Evolutionary conservation across 2,888 invertebrate species (phyloP).

Genomic region (Platynereis dumerilii): DNA sequence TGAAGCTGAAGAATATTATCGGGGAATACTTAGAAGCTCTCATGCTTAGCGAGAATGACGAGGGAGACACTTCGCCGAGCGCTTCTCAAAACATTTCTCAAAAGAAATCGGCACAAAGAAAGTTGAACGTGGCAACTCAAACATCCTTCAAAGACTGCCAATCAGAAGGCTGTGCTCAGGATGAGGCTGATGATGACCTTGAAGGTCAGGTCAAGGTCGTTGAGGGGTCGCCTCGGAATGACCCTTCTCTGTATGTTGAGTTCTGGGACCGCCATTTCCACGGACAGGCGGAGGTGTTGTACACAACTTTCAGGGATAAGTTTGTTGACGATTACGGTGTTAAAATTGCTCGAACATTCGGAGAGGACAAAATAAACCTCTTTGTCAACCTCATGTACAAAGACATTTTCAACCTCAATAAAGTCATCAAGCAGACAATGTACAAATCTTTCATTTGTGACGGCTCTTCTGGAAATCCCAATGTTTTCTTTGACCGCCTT

Average conservation of each 20-base stretch:
- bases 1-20: slow-evolving; percentile 33
- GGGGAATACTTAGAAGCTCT: background rate
- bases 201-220: slow-evolving; percentile 9
- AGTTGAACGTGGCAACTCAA: too few species aligned
- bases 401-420: slow-evolving; percentile 45
- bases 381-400: slow-evolving; percentile 47
- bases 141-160: too few species aligned
- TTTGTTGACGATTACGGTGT: slow-evolving; percentile 48
- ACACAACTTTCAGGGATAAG: slow-evolving; percentile 42
- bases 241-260: slow-evolving; percentile 28
- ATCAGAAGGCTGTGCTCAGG: too few species aligned
- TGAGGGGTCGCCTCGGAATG: background rate
- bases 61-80: background rate
- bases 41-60: background rate
- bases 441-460: slow-evolving; percentile 44
- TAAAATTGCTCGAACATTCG: slow-evolving; percentile 38
- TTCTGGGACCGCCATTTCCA: slow-evolving; percentile 52
- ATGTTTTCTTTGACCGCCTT: slow-evolving; percentile 47
- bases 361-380: slow-evolving; percentile 38
- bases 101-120: too few species aligned
- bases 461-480: slow-evolving; percentile 36
- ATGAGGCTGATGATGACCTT: slow-evolving; percentile 3
- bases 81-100: too few species aligned
- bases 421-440: slow-evolving; percentile 27
- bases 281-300: slow-evolving; percentile 38